Conservation (phyloP, 2,888 invertebrate genomes). For the Herminia tarsipennalis region DNA sequence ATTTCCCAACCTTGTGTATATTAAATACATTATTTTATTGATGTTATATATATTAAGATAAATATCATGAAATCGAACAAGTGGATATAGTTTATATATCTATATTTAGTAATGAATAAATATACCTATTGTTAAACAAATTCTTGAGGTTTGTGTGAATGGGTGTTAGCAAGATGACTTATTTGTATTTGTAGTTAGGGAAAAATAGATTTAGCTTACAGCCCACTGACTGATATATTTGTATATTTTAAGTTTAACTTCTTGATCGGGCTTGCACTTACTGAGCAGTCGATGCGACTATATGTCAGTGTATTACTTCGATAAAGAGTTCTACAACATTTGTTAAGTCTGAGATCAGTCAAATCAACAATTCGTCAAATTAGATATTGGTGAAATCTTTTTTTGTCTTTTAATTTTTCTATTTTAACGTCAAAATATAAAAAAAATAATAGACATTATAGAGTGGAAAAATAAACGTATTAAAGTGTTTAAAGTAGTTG, state of each 20-base stretch:
- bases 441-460: too few species aligned
- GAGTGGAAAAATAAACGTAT: too few species aligned
- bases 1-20: constrained; percentile 65
- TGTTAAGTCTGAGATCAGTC: too few species aligned
- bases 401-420: too few species aligned
- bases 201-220: constrained; percentile 56
- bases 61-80: constrained; percentile 80
- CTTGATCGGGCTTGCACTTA: constrained; percentile 59
- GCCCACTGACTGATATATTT: constrained; percentile 82
- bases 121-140: constrained; percentile 48
- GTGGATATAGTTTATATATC: constrained; percentile 60
- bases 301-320: constrained; percentile 17
- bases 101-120: constrained; percentile 50
- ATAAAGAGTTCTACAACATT: too few species aligned
- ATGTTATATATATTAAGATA: constrained; percentile 72
- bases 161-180: constrained; percentile 40
- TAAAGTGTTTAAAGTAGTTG: too few species aligned
- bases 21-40: constrained; percentile 52
- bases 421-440: too few species aligned
- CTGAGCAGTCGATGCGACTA: constrained; percentile 31
- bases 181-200: constrained; percentile 64
- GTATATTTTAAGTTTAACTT: constrained; percentile 73
- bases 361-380: too few species aligned
- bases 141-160: constrained; percentile 43
- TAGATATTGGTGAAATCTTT: too few species aligned